Conservation (phyloP, 1,140 invertebrate genomes). For the Drosophila watanabei region DNA sequence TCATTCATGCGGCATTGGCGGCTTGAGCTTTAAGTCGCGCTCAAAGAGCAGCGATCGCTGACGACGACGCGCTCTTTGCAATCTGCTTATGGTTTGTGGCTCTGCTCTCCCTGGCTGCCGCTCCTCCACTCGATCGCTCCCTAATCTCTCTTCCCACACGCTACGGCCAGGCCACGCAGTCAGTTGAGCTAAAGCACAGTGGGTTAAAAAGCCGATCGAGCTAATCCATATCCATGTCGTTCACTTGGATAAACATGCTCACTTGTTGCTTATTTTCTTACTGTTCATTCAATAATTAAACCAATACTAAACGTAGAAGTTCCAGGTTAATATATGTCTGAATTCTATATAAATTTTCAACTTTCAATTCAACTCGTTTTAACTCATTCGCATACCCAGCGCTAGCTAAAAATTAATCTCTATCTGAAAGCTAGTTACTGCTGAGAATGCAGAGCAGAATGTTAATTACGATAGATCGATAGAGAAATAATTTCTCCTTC, state of each 20-base stretch:
- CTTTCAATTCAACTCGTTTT: too few relatives aligned
- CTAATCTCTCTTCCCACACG: slow-evolving; percentile 36
- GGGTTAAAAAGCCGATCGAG: neutral
- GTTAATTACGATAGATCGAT: too few relatives aligned
- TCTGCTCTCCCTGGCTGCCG: neutral
- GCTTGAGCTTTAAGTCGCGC: slow-evolving; percentile 9
- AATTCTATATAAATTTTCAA: too few relatives aligned
- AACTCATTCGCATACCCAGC: too few relatives aligned
- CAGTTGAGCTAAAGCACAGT: slow-evolving; percentile 8
- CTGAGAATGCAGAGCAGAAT: neutral
- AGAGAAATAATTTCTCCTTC: too few relatives aligned
- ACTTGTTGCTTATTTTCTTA: neutral
- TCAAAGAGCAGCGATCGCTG: slow-evolving; percentile 8
- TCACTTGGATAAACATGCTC: neutral
- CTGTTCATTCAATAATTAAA: too few relatives aligned
- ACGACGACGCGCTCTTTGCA: neutral
- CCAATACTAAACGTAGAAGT: too few relatives aligned
- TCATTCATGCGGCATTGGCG: slow-evolving; percentile 43
- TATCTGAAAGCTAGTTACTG: neutral
- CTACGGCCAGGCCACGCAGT: slow-evolving; percentile 5
- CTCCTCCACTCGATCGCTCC: slow-evolving; percentile 4
- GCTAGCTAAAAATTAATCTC: neutral
- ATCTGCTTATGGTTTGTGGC: neutral
- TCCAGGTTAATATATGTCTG: too few relatives aligned
- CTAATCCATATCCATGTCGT: neutral